These are phyloP conservation scores for Neolamprologus ventralis DNA, from an alignment of 2,113 vertebrate species.

Conservation along the genomic window DNA sequence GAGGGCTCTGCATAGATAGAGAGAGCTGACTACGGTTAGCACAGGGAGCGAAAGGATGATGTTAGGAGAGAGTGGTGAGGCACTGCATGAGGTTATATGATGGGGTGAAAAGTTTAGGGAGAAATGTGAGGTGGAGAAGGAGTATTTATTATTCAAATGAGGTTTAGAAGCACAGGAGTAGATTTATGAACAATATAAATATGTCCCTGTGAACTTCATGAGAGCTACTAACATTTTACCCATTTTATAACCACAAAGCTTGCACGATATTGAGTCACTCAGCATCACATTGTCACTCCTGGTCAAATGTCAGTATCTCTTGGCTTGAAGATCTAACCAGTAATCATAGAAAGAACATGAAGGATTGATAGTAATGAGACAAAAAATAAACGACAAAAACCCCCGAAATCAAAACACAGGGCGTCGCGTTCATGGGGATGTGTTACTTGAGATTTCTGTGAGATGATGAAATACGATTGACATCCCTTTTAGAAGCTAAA, in stretches of 20 bases:
- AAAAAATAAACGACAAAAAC: not conserved
- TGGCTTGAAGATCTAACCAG: not conserved
- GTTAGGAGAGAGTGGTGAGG: not conserved
- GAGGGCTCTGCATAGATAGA: conserved; percentile 17
- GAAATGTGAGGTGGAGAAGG: not conserved
- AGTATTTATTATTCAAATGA: not conserved
- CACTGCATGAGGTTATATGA: not conserved
- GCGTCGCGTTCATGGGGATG: not conserved
- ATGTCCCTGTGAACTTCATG: not conserved
- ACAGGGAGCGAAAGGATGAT: not conserved
- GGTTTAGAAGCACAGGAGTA: not conserved
- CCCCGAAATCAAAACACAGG: not conserved
- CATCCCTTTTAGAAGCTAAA: not conserved
- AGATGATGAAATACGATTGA: not conserved
- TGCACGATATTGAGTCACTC: not conserved
- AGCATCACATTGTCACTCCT: not conserved
- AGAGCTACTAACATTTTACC: not conserved
- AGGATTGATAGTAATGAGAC: not conserved
- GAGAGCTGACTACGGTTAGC: conserved; percentile 19
- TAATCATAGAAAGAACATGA: not conserved
- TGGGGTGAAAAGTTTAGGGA: not conserved
- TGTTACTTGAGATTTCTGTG: not conserved
- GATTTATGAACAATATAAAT: not conserved
- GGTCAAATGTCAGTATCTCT: not conserved
- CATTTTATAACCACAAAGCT: not conserved